Percentiles rank a stretch among this genome's conserved stretches.
These are phyloP conservation scores for Podargus strigoides DNA, from an alignment of 2,797 vertebrate species.

Conservation along the genomic window DNA sequence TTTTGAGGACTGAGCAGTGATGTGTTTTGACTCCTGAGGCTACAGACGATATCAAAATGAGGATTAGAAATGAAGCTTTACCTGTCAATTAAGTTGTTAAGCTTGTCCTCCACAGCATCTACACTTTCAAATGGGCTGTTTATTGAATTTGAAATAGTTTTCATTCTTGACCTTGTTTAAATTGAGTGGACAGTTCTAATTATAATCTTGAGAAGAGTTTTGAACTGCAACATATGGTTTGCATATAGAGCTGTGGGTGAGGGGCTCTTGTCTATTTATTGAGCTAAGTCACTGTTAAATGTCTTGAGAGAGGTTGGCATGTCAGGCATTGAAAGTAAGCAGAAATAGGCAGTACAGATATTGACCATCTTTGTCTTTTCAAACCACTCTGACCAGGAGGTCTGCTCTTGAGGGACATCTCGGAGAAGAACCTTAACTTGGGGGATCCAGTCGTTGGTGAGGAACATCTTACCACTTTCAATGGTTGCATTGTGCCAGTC, in stretches of 20 bases:
- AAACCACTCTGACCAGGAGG: background rate
- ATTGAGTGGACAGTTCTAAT: conserved; percentile 72
- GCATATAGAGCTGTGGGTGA: conserved; percentile 57
- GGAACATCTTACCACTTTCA: background rate
- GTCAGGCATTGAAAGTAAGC: background rate
- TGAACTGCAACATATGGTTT: conserved; percentile 69
- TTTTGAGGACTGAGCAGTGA: conserved; percentile 51
- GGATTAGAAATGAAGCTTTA: conserved; percentile 60
- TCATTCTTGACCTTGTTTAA: conserved; percentile 68
- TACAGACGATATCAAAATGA: conserved; percentile 56
- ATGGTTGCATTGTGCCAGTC: background rate
- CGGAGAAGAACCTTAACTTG: background rate
- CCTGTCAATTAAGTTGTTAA: conserved; percentile 53
- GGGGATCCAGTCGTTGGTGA: background rate
- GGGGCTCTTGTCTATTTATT: conserved; percentile 63
- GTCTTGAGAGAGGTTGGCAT: conserved; percentile 19
- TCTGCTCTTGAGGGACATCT: background rate
- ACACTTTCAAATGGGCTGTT: conserved; percentile 36
- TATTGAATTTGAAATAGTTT: conserved; percentile 63
- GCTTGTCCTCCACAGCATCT: conserved; percentile 45
- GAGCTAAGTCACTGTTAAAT: conserved; percentile 49
- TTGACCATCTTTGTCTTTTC: background rate
- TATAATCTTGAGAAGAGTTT: conserved; percentile 60
- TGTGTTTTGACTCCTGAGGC: conserved; percentile 63
- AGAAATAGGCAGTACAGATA: background rate